These are phyloP conservation scores for Dione juno DNA, from an alignment of 2,888 invertebrate genomes.

Conservation along the genomic window DNA sequence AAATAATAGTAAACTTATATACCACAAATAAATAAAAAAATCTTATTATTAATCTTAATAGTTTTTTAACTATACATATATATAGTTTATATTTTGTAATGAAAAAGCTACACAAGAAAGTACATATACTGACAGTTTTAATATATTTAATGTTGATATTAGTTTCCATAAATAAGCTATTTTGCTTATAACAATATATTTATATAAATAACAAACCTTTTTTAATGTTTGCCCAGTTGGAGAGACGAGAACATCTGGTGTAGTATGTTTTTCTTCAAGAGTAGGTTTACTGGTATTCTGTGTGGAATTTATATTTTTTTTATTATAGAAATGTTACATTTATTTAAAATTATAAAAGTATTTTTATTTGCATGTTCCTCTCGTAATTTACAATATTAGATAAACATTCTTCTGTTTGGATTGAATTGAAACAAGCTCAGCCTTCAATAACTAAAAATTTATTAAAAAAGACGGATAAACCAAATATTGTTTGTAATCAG, in stretches of 20 bases:
- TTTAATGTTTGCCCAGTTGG: constrained; percentile 74
- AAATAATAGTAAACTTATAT: constrained; percentile 34
- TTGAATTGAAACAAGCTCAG: too few species aligned
- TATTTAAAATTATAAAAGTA: too few species aligned
- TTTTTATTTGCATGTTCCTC: too few species aligned
- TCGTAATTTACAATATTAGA: too few species aligned
- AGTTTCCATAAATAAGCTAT: not conserved
- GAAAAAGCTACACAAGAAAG: too few species aligned
- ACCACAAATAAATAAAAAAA: not conserved
- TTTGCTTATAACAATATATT: not conserved
- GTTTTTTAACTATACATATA: too few species aligned
- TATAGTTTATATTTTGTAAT: too few species aligned
- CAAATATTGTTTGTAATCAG: too few species aligned
- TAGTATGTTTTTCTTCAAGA: constrained; percentile 35
- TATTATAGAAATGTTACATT: not conserved
- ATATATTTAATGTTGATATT: not conserved
- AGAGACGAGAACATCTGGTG: constrained; percentile 57
- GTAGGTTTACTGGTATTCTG: constrained; percentile 37
- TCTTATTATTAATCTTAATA: not conserved
- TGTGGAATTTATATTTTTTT: constrained; percentile 7
- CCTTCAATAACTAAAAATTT: too few species aligned
- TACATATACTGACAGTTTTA: too few species aligned
- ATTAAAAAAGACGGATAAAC: too few species aligned
- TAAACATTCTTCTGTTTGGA: too few species aligned
- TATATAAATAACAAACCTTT: constrained; percentile 57